Evolutionary conservation across 2,797 vertebrate species (phyloP), one percentile per base, ranked within the genome.

Genomic region (Eulemur mongoz): DNA sequence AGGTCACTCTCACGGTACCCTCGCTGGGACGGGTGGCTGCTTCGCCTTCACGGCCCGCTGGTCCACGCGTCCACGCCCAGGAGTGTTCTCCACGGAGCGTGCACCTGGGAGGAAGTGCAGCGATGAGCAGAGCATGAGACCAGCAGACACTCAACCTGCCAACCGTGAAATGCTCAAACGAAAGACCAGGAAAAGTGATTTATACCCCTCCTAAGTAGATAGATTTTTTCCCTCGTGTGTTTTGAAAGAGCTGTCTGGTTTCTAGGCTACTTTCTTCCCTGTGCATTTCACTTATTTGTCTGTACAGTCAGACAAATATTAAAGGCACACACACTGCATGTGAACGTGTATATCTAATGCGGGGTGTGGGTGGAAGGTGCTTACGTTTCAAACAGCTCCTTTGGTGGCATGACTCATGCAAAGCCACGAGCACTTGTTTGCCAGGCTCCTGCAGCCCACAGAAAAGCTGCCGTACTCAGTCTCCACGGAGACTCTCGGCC

Each of bases 401-500:
- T 79, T 45, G 78, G 35, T 38, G 69, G 48, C 3, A 8, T 95
- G 94, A 92, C 72, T 92, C 61, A 27, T 10, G 22, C 27, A 43
- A 59, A 35, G 73, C 81, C 43, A 20, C 0, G 4, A 78, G 22
- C 27, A 76, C 90, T 54, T 0, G 0, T 82, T 91, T 89, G 54
- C 48, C 69, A 91, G 95, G 67, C 86, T 86, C 61, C 75, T 54
- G 52, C 91, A 63, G 32, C 83, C 69, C 89, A 92, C 79, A 59
- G 91, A 48, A 91, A 75, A 96, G 82, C 97, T 95, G 83, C 80
- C 5, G 2, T 12, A 0, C 30, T 86, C 13, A 0, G 48, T 97
- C 94, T 97, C 97, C 96, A 97, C 81, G 91, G 97, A 97, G 96
- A 96, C 91, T 50, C 35, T 50, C 0, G 32, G 38, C 61, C 72